Base-by-base conservation (phyloP, 2,888 invertebrate species). In the Apoda limacodes region DNA sequence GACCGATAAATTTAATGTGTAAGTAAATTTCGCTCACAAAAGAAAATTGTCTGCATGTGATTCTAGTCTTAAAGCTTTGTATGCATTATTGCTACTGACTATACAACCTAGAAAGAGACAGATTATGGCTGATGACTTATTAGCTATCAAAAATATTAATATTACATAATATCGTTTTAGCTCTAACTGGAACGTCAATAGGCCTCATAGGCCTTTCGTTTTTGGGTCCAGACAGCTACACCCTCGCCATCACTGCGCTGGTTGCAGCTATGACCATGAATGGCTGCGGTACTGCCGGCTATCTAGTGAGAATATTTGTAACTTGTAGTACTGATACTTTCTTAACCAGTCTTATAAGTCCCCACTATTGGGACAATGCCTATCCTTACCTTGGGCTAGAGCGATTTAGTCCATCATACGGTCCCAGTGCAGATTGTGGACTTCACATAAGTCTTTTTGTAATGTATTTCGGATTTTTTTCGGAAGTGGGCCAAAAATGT, bases 171-270 rank as follows among this genome's bases (percentile, higher is more conserved):
- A 12, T 12, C 12, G n/a, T 40, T 46, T 35, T 76, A 63, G 85
- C 89, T 10, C 68, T 83, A 27, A 82, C 85, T 66, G 76, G 85
- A 3, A 89, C 90, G 3, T 90, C 88, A 23, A 37, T 84, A 9
- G 83, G 87, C 0, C 55, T 92, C 9, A 64, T 88, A 3, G 82
- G 78, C 0, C 62, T 90, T 9, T 82, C 82, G 5, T 82, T 76
- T 38, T 63, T 82, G 1, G 68, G 67, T 0, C 60, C 58, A 3
- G 67, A 69, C 5, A 82, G 83, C 22, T 62, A 82, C 1, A 56
- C 59, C 1, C 35, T 83, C n/a, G 88, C 88, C 0, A 84, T 89
- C 1, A 57, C 59, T 0, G 54, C 90, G 6, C 71, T 92, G 19
- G 19, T 19, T 5, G 19, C 6, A 9, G 19, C 19, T 5, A 5